Percentiles rank a stretch among this genome's conserved stretches.
These are phyloP conservation scores for Columba livia DNA, from an alignment of 2,113 vertebrate species.

Conservation along the genomic window DNA sequence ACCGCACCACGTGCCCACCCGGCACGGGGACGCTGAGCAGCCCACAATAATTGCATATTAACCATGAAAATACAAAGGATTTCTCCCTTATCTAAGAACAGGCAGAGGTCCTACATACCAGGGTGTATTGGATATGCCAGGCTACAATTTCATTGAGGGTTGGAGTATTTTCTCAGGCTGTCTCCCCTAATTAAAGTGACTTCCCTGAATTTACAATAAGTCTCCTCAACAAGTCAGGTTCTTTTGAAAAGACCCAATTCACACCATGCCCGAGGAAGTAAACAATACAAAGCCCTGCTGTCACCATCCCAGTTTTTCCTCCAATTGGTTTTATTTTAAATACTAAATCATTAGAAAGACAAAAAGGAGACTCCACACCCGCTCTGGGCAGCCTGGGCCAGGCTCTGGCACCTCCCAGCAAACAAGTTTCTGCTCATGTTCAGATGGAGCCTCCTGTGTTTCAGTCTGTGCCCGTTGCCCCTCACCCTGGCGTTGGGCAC, in stretches of 20 bases:
- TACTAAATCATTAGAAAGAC: neutral
- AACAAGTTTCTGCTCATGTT: neutral
- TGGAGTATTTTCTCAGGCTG: neutral
- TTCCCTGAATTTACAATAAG: neutral
- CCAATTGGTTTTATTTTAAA: neutral
- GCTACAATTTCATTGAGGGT: neutral
- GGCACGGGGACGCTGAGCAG: neutral
- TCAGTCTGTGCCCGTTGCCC: too few species aligned
- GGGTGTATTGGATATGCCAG: neutral
- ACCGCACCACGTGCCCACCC: neutral
- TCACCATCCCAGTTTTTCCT: neutral
- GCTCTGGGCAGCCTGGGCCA: neutral
- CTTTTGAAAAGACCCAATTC: neutral
- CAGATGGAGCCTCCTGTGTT: too few species aligned
- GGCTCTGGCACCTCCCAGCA: neutral
- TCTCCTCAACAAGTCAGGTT: neutral
- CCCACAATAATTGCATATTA: neutral
- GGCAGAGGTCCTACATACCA: neutral
- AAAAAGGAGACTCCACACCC: neutral
- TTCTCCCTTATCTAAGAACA: neutral
- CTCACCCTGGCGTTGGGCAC: too few species aligned
- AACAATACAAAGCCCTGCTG: neutral
- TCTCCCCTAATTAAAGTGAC: neutral
- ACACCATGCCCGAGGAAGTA: neutral
- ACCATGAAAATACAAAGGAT: neutral